phyloP scores from a whole-genome alignment of 1,140 invertebrate species.

The Homarus americanus region DNA sequence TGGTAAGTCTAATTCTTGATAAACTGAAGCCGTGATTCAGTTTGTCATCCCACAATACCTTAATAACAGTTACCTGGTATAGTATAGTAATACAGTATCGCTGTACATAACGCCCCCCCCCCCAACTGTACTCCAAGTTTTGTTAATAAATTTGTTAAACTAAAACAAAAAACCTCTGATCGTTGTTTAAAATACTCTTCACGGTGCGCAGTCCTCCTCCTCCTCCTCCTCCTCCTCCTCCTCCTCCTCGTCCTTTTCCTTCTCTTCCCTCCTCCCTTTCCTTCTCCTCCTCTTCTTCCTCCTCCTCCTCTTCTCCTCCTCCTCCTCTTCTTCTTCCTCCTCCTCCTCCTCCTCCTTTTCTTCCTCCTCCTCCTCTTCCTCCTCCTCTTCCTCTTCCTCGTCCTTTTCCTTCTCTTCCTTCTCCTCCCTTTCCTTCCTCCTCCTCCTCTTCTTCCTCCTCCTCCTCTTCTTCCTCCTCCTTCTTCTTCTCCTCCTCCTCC shows the following conservation, averaged over 20 bases:
- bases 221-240: background rate
- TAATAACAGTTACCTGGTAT: too few relatives aligned
- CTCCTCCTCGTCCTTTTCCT: background rate
- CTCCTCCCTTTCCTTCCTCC: background rate
- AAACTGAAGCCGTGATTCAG: too few relatives aligned
- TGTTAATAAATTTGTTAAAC: too few relatives aligned
- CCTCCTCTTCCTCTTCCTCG: background rate
- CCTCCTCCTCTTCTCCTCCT: too few relatives aligned
- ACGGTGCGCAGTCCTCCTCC: background rate
- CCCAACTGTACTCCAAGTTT: too few relatives aligned
- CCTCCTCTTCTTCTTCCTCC: background rate
- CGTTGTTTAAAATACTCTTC: background rate
- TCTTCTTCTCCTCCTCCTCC: background rate
- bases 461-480: background rate
- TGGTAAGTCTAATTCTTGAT: too few relatives aligned
- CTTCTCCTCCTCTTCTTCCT: background rate
- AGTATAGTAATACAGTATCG: too few relatives aligned
- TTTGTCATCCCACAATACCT: too few relatives aligned
- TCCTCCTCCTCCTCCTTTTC: too few relatives aligned
- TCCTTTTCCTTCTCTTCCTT: background rate
- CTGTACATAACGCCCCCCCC: too few relatives aligned
- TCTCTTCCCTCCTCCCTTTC: background rate
- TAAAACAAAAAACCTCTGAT: too few relatives aligned
- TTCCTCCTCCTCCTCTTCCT: constrained; percentile 7
- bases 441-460: background rate